Evolutionary conservation across 1,140 invertebrate genomes (phyloP), one percentile per base, ranked within the genome.

Genomic region (Varroa destructor): DNA sequence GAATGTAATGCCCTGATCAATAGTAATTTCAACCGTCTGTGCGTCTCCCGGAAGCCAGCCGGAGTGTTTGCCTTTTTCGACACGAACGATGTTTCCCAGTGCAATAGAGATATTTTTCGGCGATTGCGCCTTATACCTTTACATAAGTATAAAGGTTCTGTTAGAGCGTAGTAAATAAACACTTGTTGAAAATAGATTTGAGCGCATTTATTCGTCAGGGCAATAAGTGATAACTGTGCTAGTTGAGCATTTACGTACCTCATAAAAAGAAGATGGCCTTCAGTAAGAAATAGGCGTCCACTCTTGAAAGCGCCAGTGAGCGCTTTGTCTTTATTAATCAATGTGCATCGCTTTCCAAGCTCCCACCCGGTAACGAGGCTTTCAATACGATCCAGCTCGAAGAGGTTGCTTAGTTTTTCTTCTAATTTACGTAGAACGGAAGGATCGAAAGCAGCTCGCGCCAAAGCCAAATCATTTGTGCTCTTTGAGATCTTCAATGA

Each of bases 51-150:
- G 79, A 67, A 81, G 77, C 78, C 79, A 79, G 1, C 76, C 73
- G 74, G 77, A 81, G 36, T 79, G 79, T 73, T 80, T 80, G n/a
- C 78, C 80, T 77, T 81, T 81, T 72, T 80, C 78, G 6, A 81
- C 55, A 14, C 73, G 64, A 55, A 75, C 72, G 54, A 81, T 77
- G 72, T 79, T 77, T 12, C 76, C 74, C 42, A 81, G 74, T 46
- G 79, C 77, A 71, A 81, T 77, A 6, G 79, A 78, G 71, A 81
- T 75, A 74, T 81, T 81, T 74, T 79, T 80, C 43, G 75, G 75
- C 8, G 79, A 77, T 55, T 79, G 78, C 43, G 76, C 76, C 74
- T 79, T 79, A 67, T 77, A 79, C 72, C 80, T 77, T 74, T 80
- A 80, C 78, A 81, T 81, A 74, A 80, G 81, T 56, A 81, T 73